Conservation (phyloP, 2,888 invertebrate species). For the Drosophila acutilabella region DNA sequence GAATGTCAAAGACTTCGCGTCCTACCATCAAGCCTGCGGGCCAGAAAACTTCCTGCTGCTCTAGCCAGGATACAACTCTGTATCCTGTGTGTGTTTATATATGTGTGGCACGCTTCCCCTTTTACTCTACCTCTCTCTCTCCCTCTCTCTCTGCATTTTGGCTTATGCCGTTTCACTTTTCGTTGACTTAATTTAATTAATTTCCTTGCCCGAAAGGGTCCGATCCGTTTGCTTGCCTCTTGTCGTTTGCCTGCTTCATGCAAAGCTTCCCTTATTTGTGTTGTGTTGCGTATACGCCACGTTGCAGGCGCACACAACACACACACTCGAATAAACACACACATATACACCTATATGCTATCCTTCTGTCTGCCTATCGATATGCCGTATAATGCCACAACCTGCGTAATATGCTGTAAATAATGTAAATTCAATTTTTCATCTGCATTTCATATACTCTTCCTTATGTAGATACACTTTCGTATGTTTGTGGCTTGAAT, state of each 20-base stretch:
- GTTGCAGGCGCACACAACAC: conserved; percentile 52
- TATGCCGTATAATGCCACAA: conserved; percentile 22
- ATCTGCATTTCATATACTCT: conserved; percentile 37
- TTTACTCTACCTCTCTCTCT: conserved; percentile 6
- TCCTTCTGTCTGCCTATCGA: conserved; percentile 36
- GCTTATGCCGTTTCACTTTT: conserved; percentile 78
- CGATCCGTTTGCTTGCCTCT: conserved; percentile 59
- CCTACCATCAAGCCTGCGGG: conserved; percentile 62
- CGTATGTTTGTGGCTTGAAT: too few relatives aligned
- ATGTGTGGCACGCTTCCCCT: conserved; percentile 9
- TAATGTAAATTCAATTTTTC: conserved; percentile 77
- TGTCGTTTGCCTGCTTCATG: conserved; percentile 42
- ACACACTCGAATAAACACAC: conserved; percentile 11
- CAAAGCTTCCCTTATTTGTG: conserved; percentile 46
- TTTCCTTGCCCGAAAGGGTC: conserved; percentile 75
- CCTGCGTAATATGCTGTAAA: conserved; percentile 74
- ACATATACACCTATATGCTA: conserved; percentile 22
- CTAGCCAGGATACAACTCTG: conserved; percentile 33
- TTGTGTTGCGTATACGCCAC: conserved; percentile 66
- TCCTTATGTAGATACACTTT: not conserved
- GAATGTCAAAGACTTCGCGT: conserved; percentile 72
- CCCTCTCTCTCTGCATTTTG: conserved; percentile 37
- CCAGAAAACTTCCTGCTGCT: conserved; percentile 49
- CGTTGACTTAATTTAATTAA: conserved; percentile 81
- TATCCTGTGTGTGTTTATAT: conserved; percentile 14